Base-by-base conservation (phyloP, 2,888 invertebrate genomes). In the Tipula confusa region DNA sequence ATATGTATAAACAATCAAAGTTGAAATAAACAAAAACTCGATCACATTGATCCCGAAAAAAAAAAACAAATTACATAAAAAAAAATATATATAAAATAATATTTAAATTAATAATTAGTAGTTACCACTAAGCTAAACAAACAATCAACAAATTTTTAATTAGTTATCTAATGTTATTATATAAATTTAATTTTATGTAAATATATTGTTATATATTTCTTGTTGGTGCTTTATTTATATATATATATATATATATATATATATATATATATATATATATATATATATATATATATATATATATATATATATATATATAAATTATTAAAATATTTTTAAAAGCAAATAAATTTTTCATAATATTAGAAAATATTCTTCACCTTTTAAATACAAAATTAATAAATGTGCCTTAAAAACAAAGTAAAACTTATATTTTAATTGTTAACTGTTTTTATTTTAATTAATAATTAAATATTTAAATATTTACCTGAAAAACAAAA, bases 131-230 rank as follows among this genome's bases (percentile, higher is more conserved):
- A 64, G 64, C 18, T 64, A 64, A 7, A 64, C 13, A 38, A 15
- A 18, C 18, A 2, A 64, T 24, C 18, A 64, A 64, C 9, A 64
- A 64, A 24, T 24, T 64, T 64, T 24, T 64, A 64, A 24, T 43
- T 43, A 15, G 9, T 64, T 11, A 64, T 24, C 18, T 64, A 24
- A 15, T 43, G n/a, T 43, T 43, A 7, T 43, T 15, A 43, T 15
- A 15, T 64, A 64, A 64, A 64, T 64, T 64, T 24, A 64, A 24
- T 64, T 24, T 64, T 64, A 43, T 43, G 43, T 43, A 64, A 64
- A 64, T 24, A 64, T 64, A 64, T 64, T 64, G 64, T 64, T 64
- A 64, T 64, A 64, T 64, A 64, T 64, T 64, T 24, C 24, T 64
- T 64, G 64, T 64, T 64, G 64, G 64, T 64, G 64, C 64, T 64